Evolutionary conservation across 2,113 vertebrate species (phyloP).

Genomic region (Seriola rivoliana): DNA sequence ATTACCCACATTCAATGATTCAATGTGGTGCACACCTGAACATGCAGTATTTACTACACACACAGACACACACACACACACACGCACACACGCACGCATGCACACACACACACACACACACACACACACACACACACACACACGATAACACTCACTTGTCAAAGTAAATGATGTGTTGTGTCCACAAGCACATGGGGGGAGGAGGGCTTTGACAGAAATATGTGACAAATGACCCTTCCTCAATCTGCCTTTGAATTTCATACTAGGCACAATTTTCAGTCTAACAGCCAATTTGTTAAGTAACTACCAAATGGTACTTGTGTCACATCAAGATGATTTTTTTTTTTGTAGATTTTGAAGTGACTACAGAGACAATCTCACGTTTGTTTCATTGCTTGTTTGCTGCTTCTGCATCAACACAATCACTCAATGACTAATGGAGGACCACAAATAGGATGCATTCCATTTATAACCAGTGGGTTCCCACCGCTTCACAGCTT

Average conservation of each 20-base stretch:
- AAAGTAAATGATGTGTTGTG: conserved; percentile 58
- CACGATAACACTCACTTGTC: conserved; percentile 42
- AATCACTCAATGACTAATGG: conserved; percentile 19
- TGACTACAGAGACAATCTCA: neutral
- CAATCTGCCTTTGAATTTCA: conserved; percentile 4
- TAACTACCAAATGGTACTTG: neutral
- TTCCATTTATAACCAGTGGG: conserved; percentile 43
- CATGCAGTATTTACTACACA: conserved; percentile 31
- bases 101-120: neutral
- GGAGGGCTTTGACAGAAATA: conserved; percentile 33
- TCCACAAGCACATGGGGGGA: conserved; percentile 17
- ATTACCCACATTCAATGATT: conserved; percentile 2
- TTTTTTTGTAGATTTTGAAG: neutral
- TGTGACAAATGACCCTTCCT: conserved; percentile 2
- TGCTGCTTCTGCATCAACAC: conserved; percentile 4
- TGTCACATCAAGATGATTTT: neutral
- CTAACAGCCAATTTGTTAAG: neutral
- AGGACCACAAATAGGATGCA: conserved; percentile 45
- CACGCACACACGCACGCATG: too few species aligned
- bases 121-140: conserved; percentile 8
- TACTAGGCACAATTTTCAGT: neutral
- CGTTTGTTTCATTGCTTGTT: conserved; percentile 7
- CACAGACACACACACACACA: neutral
- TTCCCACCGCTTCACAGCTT: conserved; percentile 16
- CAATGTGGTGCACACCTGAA: conserved; percentile 31